A percentile compares a stretch with the other conserved stretches of the same genome.
Evolutionary conservation across 2,888 invertebrate genomes (phyloP).

Genomic region (Podotricha telesiphe): DNA sequence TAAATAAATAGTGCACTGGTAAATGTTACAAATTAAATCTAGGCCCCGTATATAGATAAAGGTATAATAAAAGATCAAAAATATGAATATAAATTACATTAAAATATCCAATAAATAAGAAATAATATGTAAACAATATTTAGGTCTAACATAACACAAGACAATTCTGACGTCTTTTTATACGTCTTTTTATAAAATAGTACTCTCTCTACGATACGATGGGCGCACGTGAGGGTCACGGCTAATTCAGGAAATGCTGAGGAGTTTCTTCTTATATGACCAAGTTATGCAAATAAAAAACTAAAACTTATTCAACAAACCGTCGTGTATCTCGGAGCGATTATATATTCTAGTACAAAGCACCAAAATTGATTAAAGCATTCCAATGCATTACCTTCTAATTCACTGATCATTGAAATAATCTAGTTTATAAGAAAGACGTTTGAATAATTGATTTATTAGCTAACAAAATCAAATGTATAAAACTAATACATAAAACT

Average conservation of each 20-base stretch:
- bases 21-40: neutral
- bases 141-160: too few relatives aligned
- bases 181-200: too few relatives aligned
- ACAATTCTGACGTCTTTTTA: too few relatives aligned
- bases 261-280: too few relatives aligned
- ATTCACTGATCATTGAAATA: slow-evolving; percentile 19
- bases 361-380: neutral
- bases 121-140: too few relatives aligned
- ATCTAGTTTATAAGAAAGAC: slow-evolving; percentile 24
- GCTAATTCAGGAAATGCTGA: too few relatives aligned
- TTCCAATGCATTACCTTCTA: slow-evolving; percentile 27
- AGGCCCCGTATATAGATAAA: too few relatives aligned
- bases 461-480: slow-evolving; percentile 58
- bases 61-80: too few relatives aligned
- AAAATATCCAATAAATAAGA: too few relatives aligned
- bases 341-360: neutral
- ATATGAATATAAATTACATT: too few relatives aligned
- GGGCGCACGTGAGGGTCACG: too few relatives aligned
- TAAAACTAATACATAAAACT: slow-evolving; percentile 62
- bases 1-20: neutral
- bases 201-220: too few relatives aligned
- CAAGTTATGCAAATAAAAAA: neutral
- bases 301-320: neutral
- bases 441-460: slow-evolving; percentile 60
- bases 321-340: neutral